Evolutionary conservation across 2,888 invertebrate species (phyloP), one percentile per base, ranked within the genome.

Genomic region (Torymus aiolomorphi): DNA sequence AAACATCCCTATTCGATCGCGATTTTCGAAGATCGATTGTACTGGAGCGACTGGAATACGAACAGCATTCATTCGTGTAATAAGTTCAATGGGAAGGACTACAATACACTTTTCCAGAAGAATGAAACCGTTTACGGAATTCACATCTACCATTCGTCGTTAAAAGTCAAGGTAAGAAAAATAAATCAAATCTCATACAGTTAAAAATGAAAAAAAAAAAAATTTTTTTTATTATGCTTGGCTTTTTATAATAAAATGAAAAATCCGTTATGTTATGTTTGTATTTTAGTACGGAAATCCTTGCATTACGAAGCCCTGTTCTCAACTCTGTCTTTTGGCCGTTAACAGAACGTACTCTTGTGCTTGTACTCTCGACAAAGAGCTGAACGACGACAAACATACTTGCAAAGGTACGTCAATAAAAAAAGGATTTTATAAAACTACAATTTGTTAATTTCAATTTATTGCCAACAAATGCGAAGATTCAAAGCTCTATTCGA

Each of bases 41-140:
- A 94, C 90, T 98, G 97, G 97, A 96, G 96, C 62, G 97, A 98
- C 88, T 96, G 96, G 96, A 91, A 92, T 0, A 94, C 95, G 0
- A 94, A 94, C 85, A 94, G 95, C 51, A 93, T 97, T 12, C 94
- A 95, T 84, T 93, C 93, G 0, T 95, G 95, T 71, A 93, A 97
- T 87, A 98, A 98, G 88, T 93, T 96, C 85, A 94, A 93, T 0
- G 95, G 95, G 0, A 94, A 94, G 85, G 88, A 94, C 82, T 93
- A 92, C 83, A 90, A 91, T 16, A 92, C 93, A 0, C 72, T 95
- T 1, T 88, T 93, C 0, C 92, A 92, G 62, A 92, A 93, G 83
- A 90, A 91, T 24, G 89, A 91, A 16, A 88, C 88, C 85, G 92
- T 93, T 62, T 91, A 92, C 91, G 95, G 95, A 1, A 92, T 97